Conservation (phyloP, 2,113 vertebrate species). For the Phylloscopus trochiloides region DNA sequence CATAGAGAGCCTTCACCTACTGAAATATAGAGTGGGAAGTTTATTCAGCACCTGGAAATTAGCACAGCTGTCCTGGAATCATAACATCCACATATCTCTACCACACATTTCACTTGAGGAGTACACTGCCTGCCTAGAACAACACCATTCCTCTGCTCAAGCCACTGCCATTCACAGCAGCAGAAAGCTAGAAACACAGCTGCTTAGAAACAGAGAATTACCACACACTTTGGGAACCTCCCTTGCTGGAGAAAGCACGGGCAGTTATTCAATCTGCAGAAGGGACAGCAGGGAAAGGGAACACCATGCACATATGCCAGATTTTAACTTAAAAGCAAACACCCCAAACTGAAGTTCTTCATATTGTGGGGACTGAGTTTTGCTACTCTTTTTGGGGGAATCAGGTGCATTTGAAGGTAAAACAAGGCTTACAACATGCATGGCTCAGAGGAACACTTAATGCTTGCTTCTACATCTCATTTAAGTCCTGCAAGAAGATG, state of each 20-base stretch:
- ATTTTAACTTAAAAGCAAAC: background rate
- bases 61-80: background rate
- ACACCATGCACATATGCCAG: background rate
- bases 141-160: background rate
- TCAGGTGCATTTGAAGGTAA: background rate
- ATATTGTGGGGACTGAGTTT: background rate
- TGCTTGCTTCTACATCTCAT: background rate
- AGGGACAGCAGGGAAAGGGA: background rate
- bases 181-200: background rate
- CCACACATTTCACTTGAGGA: background rate
- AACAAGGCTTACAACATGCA: background rate
- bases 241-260: background rate
- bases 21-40: constrained; percentile 19
- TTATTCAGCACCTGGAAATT: constrained; percentile 25
- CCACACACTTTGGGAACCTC: background rate
- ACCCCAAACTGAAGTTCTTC: background rate
- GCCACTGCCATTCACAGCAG: background rate
- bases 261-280: background rate
- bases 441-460: background rate
- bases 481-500: background rate
- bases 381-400: background rate
- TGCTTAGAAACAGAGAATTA: background rate
- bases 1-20: constrained; percentile 13
- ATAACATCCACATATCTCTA: background rate
- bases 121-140: background rate